Base-by-base conservation (phyloP, 2,888 invertebrate genomes). In the Eledona agricola region DNA sequence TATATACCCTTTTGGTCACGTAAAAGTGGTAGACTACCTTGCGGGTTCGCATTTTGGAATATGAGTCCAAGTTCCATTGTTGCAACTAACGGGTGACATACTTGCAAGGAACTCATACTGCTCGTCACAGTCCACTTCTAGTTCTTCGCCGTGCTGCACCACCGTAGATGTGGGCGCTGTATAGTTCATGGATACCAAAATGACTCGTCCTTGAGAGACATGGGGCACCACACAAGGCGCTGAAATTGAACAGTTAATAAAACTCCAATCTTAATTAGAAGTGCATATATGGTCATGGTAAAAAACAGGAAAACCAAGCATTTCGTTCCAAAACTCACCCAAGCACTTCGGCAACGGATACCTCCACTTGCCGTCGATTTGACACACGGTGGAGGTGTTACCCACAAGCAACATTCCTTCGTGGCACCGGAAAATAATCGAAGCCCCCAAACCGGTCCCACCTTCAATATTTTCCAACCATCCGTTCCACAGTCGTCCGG, bases 21-120 rank as follows among this genome's bases (percentile, higher is more conserved):
- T n/a, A n/a, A n/a, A n/a, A n/a, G n/a, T n/a, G 6, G 42, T 13
- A 7, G n/a, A 25, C 5, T 19, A 73, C 86, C 93, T 82, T 68
- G 97, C 84, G 58, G 90, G 88, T 53, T 88, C 85, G 69, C 90
- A 90, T 46, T 87, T 83, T 2, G 97, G 96, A 62, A 95, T 90
- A 57, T 92, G 88, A 0, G 93, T 90, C 97, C 97, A 99, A 0
- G 95, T 93, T 0, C 97, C 97, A 67, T 97, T 96, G 72, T 91
- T 88, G 72, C 98, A 99, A 0, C 87, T 85, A 0, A 93, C 90
- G 0, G 85, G 83, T 2, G 87, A 86, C 1, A 86, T 81, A 58
- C 87, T 86, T 31, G 84, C 87, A 0, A 89, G 84, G 63, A 91
- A 92, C 73, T 96, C 94, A 70, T 91, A 94, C 64, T 91, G 87